Evolutionary conservation across 2,888 invertebrate species (phyloP).

Genomic region (Drosophila suboccidentalis): DNA sequence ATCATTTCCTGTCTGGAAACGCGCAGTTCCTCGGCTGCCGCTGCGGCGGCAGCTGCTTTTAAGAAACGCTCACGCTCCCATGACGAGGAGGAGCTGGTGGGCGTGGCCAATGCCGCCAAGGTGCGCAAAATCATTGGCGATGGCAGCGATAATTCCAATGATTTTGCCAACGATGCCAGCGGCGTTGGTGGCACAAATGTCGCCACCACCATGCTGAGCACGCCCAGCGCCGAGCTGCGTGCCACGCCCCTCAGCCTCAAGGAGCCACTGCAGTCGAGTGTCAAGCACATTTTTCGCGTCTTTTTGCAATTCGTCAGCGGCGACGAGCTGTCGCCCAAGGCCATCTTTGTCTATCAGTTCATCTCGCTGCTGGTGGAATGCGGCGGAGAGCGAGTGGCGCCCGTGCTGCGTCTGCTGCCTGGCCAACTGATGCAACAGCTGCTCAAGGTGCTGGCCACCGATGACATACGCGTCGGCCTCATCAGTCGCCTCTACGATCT

Average conservation of each 20-base stretch:
- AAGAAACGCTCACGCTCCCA: conserved; percentile 88
- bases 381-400: conserved; percentile 90
- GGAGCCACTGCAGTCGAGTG: conserved; percentile 89
- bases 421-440: conserved; percentile 92
- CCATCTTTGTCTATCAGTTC: conserved; percentile 93
- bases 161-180: conserved; percentile 72
- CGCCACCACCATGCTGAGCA: conserved; percentile 16
- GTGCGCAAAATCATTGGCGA: conserved; percentile 87
- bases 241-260: conserved; percentile 85
- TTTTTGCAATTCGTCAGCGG: conserved; percentile 88
- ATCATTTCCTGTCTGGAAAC: conserved; percentile 90
- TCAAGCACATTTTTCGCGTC: conserved; percentile 90
- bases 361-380: conserved; percentile 91
- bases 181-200: conserved; percentile 54
- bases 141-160: conserved; percentile 87
- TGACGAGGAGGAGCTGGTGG: conserved; percentile 87
- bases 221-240: conserved; percentile 53
- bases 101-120: conserved; percentile 86
- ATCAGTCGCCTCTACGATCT: conserved; percentile 89
- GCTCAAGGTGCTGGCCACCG: conserved; percentile 88
- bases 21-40: conserved; percentile 67
- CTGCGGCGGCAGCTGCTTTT: conserved; percentile 39
- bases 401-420: conserved; percentile 91
- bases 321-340: conserved; percentile 93
- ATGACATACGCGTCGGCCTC: conserved; percentile 84